Conservation (phyloP, 2,113 vertebrate species). For the Rhinichthys klamathensis region DNA sequence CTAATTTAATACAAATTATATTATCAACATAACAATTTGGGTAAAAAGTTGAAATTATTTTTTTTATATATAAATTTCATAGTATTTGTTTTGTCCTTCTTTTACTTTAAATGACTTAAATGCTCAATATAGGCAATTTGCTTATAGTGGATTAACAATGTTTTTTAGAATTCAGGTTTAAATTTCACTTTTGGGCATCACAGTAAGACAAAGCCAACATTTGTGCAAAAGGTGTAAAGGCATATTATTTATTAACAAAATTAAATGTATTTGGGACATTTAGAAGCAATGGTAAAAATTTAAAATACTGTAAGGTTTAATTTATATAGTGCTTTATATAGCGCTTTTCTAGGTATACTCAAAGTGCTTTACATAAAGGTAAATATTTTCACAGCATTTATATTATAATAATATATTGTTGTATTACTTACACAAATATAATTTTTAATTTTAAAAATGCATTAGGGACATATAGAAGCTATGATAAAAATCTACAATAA, state of each 20-base stretch:
- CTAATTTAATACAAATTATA: neutral
- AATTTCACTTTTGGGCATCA: neutral
- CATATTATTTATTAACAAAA: neutral
- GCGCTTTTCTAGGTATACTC: too few relatives aligned
- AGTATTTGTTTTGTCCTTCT: too few relatives aligned
- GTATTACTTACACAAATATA: neutral
- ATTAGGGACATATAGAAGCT: too few relatives aligned
- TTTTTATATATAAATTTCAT: neutral
- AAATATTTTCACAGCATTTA: too few relatives aligned
- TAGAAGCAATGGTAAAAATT: neutral
- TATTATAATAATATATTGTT: neutral
- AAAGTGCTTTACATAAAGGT: too few relatives aligned
- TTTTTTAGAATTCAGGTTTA: too few relatives aligned
- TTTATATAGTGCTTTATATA: too few relatives aligned
- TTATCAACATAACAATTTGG: neutral
- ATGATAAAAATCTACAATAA: neutral
- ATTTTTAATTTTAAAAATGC: neutral
- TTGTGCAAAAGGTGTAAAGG: neutral
- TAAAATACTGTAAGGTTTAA: neutral
- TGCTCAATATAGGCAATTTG: neutral
- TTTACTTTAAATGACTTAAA: neutral
- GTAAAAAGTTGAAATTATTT: neutral
- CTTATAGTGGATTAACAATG: too few relatives aligned
- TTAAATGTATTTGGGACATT: neutral
- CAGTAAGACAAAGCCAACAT: neutral